These are phyloP conservation scores for Hanleya hanleyi DNA, from an alignment of 2,888 invertebrate species.

Conservation along the genomic window DNA sequence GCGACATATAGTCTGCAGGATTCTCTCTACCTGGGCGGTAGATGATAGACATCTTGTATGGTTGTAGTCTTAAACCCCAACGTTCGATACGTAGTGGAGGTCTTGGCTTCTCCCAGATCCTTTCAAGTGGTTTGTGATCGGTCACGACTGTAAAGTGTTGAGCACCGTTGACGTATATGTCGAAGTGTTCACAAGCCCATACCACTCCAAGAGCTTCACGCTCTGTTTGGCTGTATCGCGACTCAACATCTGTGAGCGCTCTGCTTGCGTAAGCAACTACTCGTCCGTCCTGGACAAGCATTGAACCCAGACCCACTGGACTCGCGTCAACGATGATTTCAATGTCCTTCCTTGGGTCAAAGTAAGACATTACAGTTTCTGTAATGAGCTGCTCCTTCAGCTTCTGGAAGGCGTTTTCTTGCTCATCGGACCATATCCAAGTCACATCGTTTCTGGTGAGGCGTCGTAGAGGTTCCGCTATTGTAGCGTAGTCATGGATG, in stretches of 20 bases:
- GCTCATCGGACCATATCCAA: constrained; percentile 38
- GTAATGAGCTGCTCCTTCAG: constrained; percentile 30
- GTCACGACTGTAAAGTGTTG: constrained; percentile 42
- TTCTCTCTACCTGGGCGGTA: constrained; percentile 40
- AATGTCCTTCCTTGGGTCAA: constrained; percentile 27
- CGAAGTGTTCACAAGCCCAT: constrained; percentile 48
- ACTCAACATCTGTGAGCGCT: constrained; percentile 30
- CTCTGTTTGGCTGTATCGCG: constrained; percentile 45
- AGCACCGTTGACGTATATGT: constrained; percentile 43
- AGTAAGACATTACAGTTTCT: constrained; percentile 41
- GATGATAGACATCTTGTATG: constrained; percentile 31
- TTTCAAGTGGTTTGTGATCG: constrained; percentile 46
- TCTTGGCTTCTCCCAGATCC: constrained; percentile 25
- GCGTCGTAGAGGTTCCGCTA: constrained; percentile 41
- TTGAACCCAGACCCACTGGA: constrained; percentile 42
- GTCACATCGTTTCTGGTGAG: constrained; percentile 36
- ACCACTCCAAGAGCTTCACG: constrained; percentile 43
- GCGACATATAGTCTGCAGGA: constrained; percentile 44
- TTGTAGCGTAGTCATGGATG: constrained; percentile 40
- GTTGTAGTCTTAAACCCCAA: constrained; percentile 39
- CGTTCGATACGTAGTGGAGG: constrained; percentile 45
- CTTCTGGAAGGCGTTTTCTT: constrained; percentile 35
- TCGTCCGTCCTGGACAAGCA: constrained; percentile 32
- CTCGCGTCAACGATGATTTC: constrained; percentile 43
- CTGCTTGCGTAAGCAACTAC: constrained; percentile 39